phyloP scores from a whole-genome alignment of 2,797 vertebrate species.

The Hyperoplus lanceolatus region DNA sequence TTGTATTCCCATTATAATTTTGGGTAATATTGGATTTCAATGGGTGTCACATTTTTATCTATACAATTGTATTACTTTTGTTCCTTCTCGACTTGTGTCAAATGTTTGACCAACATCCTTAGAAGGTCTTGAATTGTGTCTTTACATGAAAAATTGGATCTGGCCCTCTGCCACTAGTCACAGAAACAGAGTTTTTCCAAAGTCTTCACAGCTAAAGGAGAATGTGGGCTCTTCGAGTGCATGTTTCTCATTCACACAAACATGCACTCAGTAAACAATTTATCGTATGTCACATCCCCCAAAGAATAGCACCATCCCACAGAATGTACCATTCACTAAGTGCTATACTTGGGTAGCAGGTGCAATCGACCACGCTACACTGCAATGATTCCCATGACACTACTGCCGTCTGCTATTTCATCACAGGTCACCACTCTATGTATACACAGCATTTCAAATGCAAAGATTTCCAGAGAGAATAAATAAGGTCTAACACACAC shows the following conservation, averaged over 20 bases:
- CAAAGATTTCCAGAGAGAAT: constrained; percentile 63
- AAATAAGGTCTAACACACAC: constrained; percentile 38
- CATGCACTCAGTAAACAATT: constrained; percentile 38
- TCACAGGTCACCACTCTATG: constrained; percentile 61
- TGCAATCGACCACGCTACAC: constrained; percentile 57
- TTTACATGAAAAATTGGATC: not conserved
- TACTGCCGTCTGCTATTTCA: constrained; percentile 55
- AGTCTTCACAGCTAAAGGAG: constrained; percentile 22
- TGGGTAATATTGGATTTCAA: not conserved
- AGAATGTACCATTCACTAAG: constrained; percentile 52
- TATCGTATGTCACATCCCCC: constrained; percentile 27
- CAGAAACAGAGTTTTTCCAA: not conserved
- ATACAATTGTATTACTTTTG: not conserved
- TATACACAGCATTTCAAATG: constrained; percentile 62
- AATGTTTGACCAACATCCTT: not conserved
- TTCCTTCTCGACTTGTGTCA: not conserved
- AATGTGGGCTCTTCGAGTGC: not conserved
- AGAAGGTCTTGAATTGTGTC: constrained; percentile 1
- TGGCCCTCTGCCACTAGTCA: constrained; percentile 15
- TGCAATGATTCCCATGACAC: constrained; percentile 64
- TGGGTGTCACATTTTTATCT: not conserved
- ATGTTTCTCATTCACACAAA: constrained; percentile 30
- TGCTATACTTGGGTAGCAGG: constrained; percentile 41
- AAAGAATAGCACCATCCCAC: constrained; percentile 25
- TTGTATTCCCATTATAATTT: not conserved